A percentile compares a stretch with the other conserved stretches of the same genome.
phyloP scores from a whole-genome alignment of 2,797 vertebrate species.

The Anguilla megastoma region DNA sequence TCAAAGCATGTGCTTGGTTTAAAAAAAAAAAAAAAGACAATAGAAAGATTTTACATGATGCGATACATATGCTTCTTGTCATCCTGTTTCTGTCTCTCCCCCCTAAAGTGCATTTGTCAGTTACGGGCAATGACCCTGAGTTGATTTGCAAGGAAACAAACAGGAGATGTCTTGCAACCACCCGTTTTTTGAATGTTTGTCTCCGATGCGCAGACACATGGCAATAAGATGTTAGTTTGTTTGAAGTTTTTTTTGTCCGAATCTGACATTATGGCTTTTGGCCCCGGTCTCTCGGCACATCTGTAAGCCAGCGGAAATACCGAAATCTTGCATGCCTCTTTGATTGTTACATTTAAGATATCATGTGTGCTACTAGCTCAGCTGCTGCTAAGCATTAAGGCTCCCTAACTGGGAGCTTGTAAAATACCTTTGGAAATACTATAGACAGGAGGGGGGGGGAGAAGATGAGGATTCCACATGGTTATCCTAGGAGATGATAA shows the following conservation, averaged over 20 bases:
- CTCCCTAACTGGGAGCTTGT: constrained; percentile 86
- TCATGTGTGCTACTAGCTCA: constrained; percentile 92
- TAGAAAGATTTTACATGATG: not conserved
- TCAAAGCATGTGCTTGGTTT: not conserved
- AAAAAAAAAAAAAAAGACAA: not conserved
- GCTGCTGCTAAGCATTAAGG: constrained; percentile 93
- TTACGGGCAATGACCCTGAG: not conserved
- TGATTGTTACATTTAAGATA: constrained; percentile 99
- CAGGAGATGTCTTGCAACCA: constrained; percentile 28
- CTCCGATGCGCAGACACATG: constrained; percentile 73
- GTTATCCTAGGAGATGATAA: constrained; percentile 86
- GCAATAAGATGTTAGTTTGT: constrained; percentile 77
- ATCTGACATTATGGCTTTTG: constrained; percentile 80
- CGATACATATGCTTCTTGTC: not conserved
- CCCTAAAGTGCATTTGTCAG: not conserved
- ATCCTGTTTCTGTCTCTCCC: not conserved
- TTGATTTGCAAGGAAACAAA: not conserved
- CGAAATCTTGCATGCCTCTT: constrained; percentile 87
- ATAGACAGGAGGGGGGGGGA: constrained; percentile 84
- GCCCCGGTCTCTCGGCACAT: constrained; percentile 78
- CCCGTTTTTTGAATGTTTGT: constrained; percentile 40
- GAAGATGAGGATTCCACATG: constrained; percentile 98
- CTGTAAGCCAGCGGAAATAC: constrained; percentile 90
- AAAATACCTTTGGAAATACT: constrained; percentile 93
- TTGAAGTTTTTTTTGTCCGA: constrained; percentile 74